phyloP scores from a whole-genome alignment of 2,113 vertebrate species.

The Notothenia rossii region DNA sequence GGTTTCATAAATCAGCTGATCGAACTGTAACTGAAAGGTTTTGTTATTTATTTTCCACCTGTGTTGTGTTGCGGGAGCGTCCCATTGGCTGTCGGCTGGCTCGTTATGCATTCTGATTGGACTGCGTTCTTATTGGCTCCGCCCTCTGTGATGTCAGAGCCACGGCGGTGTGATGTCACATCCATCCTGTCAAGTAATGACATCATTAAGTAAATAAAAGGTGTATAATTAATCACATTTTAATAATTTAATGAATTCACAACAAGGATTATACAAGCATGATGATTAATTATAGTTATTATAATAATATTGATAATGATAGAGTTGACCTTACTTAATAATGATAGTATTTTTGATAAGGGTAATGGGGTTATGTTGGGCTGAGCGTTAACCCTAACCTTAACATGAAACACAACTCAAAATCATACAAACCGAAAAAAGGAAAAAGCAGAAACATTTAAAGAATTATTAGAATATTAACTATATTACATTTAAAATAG shows the following conservation, averaged over 20 bases:
- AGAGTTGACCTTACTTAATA: not conserved
- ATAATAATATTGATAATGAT: not conserved
- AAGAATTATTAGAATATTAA: not conserved
- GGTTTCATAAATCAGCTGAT: too few species aligned
- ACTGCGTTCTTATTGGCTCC: not conserved
- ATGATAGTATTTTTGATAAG: too few species aligned
- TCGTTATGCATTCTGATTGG: slow-evolving; percentile 33
- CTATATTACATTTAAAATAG: too few species aligned
- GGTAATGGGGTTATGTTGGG: too few species aligned
- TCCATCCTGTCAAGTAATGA: slow-evolving; percentile 59
- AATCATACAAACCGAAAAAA: not conserved
- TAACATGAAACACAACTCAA: not conserved
- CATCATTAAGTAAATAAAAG: not conserved
- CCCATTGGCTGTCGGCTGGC: slow-evolving; percentile 45
- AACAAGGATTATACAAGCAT: too few species aligned
- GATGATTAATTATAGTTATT: not conserved
- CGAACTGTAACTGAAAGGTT: too few species aligned
- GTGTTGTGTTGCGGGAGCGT: slow-evolving; percentile 14
- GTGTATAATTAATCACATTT: too few species aligned
- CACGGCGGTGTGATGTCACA: not conserved
- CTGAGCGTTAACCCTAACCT: too few species aligned
- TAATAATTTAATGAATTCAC: too few species aligned
- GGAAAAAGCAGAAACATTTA: not conserved
- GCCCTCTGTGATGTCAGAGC: slow-evolving; percentile 15
- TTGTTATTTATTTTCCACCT: slow-evolving; percentile 3